Conservation (phyloP, 2,888 invertebrate species). For the Nebria salina region DNA sequence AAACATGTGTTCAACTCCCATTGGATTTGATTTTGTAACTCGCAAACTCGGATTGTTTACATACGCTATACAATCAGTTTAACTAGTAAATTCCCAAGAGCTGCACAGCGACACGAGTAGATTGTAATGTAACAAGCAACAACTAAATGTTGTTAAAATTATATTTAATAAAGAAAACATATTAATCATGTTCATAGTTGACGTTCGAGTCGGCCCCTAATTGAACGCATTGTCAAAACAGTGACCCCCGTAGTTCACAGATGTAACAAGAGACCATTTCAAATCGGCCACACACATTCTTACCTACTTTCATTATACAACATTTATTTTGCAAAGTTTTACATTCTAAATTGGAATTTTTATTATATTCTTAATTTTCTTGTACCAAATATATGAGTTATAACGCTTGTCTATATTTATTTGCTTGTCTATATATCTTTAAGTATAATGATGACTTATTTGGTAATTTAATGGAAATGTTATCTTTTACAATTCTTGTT, state of each 20-base stretch:
- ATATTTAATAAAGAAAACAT: conserved; percentile 47
- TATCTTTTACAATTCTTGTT: too few species aligned
- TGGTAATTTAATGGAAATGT: too few species aligned
- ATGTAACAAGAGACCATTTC: neutral
- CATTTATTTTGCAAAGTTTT: conserved; percentile 7
- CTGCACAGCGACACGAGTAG: neutral
- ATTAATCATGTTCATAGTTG: conserved; percentile 40
- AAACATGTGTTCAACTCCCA: conserved; percentile 35
- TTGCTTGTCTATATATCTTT: too few species aligned
- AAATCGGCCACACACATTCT: conserved; percentile 33
- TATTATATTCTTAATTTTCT: too few species aligned
- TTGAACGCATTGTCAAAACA: conserved; percentile 47
- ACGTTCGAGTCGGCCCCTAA: conserved; percentile 43
- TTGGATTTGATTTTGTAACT: conserved; percentile 13
- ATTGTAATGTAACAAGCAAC: conserved; percentile 34
- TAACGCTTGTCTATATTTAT: too few species aligned
- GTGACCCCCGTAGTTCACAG: conserved; percentile 41
- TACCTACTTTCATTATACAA: conserved; percentile 3
- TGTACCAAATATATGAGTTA: too few species aligned
- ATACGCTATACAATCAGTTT: neutral
- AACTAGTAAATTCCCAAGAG: conserved; percentile 1
- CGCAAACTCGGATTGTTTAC: neutral
- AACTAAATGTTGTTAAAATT: conserved; percentile 45
- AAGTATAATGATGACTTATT: too few species aligned
- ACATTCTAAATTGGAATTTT: neutral